phyloP scores from a whole-genome alignment of 2,888 invertebrate genomes.

The Cheilosia scutellata region DNA sequence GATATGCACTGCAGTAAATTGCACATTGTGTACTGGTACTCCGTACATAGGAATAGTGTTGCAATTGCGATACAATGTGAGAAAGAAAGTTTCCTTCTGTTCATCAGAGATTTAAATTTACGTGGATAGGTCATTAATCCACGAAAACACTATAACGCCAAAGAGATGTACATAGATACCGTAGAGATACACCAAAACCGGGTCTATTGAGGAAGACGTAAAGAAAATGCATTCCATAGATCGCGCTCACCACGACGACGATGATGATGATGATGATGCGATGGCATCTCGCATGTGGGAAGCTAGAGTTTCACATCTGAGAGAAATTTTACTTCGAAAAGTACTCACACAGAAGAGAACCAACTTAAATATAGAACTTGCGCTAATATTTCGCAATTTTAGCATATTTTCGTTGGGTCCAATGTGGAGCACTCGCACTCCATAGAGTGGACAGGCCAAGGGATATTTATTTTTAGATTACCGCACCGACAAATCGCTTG shows the following conservation, averaged over 20 bases:
- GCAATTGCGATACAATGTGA: slow-evolving; percentile 33
- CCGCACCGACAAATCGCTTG: slow-evolving; percentile 34
- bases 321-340: slow-evolving; percentile 6
- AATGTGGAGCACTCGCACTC: slow-evolving; percentile 8
- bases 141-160: slow-evolving; percentile 55
- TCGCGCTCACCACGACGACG: slow-evolving; percentile 22
- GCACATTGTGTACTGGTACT: slow-evolving; percentile 36
- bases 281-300: slow-evolving; percentile 61
- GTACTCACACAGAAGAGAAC: slow-evolving; percentile 12
- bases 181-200: slow-evolving; percentile 38
- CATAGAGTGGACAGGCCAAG: slow-evolving; percentile 19
- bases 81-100: slow-evolving; percentile 71
- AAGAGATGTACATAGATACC: slow-evolving; percentile 10
- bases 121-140: slow-evolving; percentile 75
- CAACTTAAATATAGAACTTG: slow-evolving; percentile 67
- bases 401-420: slow-evolving; percentile 15
- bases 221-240: slow-evolving; percentile 65
- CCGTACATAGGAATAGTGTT: not conserved
- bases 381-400: slow-evolving; percentile 62
- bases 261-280: slow-evolving; percentile 26
- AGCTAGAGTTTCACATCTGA: slow-evolving; percentile 62
- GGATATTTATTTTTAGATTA: slow-evolving; percentile 46
- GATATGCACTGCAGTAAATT: slow-evolving; percentile 24
- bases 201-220: slow-evolving; percentile 47
- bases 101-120: slow-evolving; percentile 58